Percentiles rank a stretch among this genome's conserved stretches.
Conservation (phyloP, 2,113 vertebrate genomes). For the Hemiprocne comata region DNA sequence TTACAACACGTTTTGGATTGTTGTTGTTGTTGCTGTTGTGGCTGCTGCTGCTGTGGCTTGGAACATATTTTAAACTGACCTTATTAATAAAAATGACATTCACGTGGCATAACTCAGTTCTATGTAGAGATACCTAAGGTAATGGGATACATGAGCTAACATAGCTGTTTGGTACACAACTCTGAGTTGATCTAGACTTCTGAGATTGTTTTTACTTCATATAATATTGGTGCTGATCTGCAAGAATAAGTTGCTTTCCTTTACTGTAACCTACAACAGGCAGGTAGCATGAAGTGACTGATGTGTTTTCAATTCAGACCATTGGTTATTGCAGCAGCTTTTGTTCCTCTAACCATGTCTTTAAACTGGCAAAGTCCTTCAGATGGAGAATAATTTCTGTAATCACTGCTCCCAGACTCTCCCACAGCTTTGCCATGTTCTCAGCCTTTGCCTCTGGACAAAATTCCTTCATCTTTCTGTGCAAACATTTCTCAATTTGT, state of each 20-base stretch:
- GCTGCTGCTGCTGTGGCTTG: neutral
- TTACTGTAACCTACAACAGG: neutral
- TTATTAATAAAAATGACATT: constrained; percentile 65
- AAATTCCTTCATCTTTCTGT: neutral
- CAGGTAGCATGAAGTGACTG: neutral
- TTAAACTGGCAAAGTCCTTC: neutral
- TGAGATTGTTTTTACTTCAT: neutral
- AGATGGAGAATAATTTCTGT: neutral
- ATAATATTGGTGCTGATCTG: neutral
- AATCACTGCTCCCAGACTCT: neutral
- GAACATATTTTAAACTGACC: constrained; percentile 60
- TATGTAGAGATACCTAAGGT: neutral
- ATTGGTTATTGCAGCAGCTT: neutral
- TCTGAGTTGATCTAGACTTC: neutral
- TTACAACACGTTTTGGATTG: neutral
- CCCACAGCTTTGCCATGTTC: neutral
- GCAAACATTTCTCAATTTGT: constrained; percentile 21
- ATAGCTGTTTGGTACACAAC: neutral
- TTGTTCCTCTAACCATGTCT: neutral
- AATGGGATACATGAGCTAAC: neutral
- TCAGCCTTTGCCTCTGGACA: neutral
- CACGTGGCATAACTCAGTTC: constrained; percentile 37
- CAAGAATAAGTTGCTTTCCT: neutral
- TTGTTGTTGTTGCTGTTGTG: constrained; percentile 1
- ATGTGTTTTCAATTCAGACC: neutral